Conservation (phyloP, 2,888 invertebrate genomes). For the Carpatolechia fugitivella region DNA sequence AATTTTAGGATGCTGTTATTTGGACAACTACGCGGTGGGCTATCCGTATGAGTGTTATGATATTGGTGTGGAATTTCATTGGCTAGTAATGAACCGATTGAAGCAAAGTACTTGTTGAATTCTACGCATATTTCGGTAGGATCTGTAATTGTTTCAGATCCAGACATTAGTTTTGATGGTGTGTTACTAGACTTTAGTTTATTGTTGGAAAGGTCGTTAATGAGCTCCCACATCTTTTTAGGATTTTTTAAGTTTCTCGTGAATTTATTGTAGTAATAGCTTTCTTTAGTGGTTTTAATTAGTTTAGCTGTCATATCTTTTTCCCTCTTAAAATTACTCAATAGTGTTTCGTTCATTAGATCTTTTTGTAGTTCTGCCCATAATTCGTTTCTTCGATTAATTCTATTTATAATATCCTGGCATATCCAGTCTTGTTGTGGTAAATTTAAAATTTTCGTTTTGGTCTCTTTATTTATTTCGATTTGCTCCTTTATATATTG, state of each 20-base stretch:
- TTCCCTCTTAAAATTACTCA: background rate
- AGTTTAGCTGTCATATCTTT: background rate
- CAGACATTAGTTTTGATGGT: no score
- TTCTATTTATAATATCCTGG: background rate
- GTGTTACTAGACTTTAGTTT: no score
- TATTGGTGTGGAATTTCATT: no score
- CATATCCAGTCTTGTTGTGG: slow-evolving; percentile 18
- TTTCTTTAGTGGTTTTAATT: slow-evolving; percentile 10
- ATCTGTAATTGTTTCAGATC: no score
- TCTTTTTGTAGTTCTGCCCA: slow-evolving; percentile 2
- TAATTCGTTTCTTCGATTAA: slow-evolving; percentile 7
- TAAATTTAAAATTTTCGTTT: slow-evolving; percentile 14
- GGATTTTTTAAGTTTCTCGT: slow-evolving; percentile 6
- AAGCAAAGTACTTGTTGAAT: no score
- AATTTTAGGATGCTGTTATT: no score
- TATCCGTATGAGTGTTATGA: no score
- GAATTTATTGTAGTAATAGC: slow-evolving; percentile 6
- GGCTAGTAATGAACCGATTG: no score
- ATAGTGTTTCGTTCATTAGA: background rate
- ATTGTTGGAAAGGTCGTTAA: background rate
- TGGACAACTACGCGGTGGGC: no score
- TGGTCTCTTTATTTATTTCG: background rate
- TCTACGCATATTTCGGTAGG: no score
- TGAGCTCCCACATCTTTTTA: slow-evolving; percentile 14
- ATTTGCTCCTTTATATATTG: background rate